Evolutionary conservation across 2,113 vertebrate genomes (phyloP).

Genomic region (Sorex araneus): DNA sequence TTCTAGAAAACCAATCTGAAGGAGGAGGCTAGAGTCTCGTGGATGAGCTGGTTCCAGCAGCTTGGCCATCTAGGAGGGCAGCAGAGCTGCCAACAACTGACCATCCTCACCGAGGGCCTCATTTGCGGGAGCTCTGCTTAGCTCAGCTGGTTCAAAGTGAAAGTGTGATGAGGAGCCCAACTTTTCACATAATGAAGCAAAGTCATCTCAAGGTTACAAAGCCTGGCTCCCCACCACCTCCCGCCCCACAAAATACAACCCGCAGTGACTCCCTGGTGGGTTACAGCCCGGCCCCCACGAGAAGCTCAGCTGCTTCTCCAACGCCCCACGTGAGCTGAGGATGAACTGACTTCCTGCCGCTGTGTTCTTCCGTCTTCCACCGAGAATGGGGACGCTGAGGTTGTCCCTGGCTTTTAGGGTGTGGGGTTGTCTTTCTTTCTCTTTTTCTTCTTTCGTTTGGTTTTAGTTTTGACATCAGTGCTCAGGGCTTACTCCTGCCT

Average conservation of each 20-base stretch:
- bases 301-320: not conserved
- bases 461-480: too few species aligned
- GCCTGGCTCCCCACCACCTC: not conserved
- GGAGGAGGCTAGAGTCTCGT: not conserved
- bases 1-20: not conserved
- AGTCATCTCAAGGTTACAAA: not conserved
- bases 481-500: too few species aligned
- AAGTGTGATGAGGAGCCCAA: not conserved
- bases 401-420: not conserved
- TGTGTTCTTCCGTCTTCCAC: not conserved
- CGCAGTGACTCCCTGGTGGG: not conserved
- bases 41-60: too few species aligned
- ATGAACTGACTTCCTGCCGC: too few species aligned
- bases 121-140: not conserved
- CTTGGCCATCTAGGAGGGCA: accelerated
- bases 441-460: too few species aligned
- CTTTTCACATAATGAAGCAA: constrained; percentile 44
- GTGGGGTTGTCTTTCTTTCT: not conserved
- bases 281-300: not conserved
- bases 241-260: not conserved
- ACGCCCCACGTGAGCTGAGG: not conserved
- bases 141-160: not conserved
- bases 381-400: not conserved
- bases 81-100: not conserved
- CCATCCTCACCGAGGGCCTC: not conserved